Conservation (phyloP, 1,140 invertebrate genomes). For the Lasaia peninsularis region DNA sequence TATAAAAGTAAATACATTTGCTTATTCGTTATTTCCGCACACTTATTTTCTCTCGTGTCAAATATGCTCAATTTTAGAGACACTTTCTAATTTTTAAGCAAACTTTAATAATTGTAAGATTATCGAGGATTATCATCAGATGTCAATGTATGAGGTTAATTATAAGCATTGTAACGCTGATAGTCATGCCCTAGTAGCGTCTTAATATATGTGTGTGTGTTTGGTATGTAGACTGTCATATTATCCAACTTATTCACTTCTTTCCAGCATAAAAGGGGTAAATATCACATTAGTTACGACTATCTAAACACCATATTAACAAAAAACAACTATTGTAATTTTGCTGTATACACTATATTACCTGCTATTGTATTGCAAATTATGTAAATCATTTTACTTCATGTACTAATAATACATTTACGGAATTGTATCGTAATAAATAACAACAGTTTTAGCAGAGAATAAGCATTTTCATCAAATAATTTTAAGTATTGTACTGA, state of each 20-base stretch:
- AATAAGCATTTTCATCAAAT: no score
- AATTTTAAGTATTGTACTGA: no score
- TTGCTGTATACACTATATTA: no score
- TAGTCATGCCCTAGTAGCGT: background rate
- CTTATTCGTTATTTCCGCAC: background rate
- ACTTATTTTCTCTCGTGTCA: constrained; percentile 13
- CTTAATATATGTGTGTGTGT: background rate
- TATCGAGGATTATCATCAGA: constrained; percentile 11
- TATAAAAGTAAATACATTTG: background rate
- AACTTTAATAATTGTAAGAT: constrained; percentile 10
- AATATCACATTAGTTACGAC: no score
- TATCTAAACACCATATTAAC: no score
- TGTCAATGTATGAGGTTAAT: background rate
- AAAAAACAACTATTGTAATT: no score
- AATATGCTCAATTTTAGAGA: constrained; percentile 17
- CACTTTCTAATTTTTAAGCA: constrained; percentile 15
- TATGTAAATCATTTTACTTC: no score
- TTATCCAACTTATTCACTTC: background rate
- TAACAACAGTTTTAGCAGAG: no score
- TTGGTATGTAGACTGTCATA: background rate
- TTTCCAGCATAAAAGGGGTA: no score
- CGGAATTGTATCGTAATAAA: no score
- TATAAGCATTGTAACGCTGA: background rate
- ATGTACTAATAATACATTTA: no score
- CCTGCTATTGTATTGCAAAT: no score